phyloP scores from a whole-genome alignment of 2,888 invertebrate species.

The Lithophane leautieri region DNA sequence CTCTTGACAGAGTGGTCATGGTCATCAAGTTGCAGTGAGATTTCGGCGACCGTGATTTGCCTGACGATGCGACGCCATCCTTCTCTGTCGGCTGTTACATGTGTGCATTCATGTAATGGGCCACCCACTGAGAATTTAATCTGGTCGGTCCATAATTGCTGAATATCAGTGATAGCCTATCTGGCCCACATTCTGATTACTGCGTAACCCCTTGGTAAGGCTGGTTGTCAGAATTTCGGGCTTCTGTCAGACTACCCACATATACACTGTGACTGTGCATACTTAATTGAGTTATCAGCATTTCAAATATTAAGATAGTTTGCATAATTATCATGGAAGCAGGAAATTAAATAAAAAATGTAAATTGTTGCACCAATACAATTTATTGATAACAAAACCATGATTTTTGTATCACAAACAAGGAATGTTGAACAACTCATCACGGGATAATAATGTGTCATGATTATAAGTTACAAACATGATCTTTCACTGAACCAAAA shows the following conservation, averaged over 20 bases:
- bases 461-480: constrained; percentile 51
- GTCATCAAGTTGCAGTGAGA: too few species aligned
- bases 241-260: neutral
- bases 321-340: too few species aligned
- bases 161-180: too few species aligned
- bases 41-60: too few species aligned
- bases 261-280: neutral
- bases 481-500: constrained; percentile 56
- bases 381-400: constrained; percentile 74
- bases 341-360: constrained; percentile 33
- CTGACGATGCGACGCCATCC: too few species aligned
- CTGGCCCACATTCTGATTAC: neutral
- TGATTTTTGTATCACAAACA: constrained; percentile 63
- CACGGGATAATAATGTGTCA: constrained; percentile 40
- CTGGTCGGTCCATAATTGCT: too few species aligned
- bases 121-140: too few species aligned
- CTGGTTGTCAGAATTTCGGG: neutral
- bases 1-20: too few species aligned
- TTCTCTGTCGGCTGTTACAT: too few species aligned
- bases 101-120: too few species aligned
- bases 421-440: constrained; percentile 57
- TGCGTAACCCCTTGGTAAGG: neutral
- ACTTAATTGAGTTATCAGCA: neutral
- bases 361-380: constrained; percentile 69
- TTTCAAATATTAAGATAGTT: neutral